Conservation (phyloP, 2,888 invertebrate species). For the Seladonia tumulorum region DNA sequence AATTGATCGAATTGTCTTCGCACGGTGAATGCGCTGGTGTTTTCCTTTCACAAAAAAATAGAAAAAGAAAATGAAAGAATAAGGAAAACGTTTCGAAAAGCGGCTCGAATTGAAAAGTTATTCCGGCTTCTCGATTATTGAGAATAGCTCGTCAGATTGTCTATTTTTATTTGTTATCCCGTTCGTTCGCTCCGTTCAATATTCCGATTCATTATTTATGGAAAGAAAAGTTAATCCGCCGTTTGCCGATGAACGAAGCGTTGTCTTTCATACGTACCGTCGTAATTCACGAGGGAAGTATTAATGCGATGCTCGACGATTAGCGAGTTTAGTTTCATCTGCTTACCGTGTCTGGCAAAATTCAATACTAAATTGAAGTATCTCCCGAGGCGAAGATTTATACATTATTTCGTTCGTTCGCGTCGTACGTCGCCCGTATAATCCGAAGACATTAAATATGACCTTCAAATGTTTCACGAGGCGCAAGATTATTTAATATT, state of each 20-base stretch:
- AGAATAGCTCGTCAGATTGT: background rate
- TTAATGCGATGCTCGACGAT: background rate
- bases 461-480: background rate
- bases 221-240: background rate
- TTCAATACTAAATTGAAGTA: background rate
- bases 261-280: background rate
- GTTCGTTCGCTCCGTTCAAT: background rate
- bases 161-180: background rate
- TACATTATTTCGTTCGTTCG: background rate
- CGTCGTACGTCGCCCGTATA: background rate
- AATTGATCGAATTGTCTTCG: conserved; percentile 34
- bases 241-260: background rate
- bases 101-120: background rate
- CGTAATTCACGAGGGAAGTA: background rate
- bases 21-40: background rate
- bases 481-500: background rate
- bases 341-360: too few species aligned
- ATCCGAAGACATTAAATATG: background rate
- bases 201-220: background rate
- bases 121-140: background rate
- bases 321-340: too few species aligned
- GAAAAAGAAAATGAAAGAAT: background rate
- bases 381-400: background rate
- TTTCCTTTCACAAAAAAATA: background rate
- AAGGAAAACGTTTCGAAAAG: background rate